These are phyloP conservation scores for Tuta absoluta DNA, from an alignment of 2,888 invertebrate genomes.

Conservation along the genomic window DNA sequence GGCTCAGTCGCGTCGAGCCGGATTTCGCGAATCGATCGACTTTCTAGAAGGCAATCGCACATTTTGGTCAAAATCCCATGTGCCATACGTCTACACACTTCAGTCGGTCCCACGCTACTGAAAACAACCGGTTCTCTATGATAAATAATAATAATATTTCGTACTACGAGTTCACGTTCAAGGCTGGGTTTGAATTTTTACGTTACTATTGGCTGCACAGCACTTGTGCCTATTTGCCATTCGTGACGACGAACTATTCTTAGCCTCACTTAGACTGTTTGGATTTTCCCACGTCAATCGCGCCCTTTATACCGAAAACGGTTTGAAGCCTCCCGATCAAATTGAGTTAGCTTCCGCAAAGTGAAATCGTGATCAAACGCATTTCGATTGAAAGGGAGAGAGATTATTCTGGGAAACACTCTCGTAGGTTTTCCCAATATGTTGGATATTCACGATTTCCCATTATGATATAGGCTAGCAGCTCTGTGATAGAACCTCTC, in stretches of 20 bases:
- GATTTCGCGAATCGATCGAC: conserved; percentile 53
- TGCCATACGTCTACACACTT: conserved; percentile 67
- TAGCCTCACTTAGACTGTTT: conserved; percentile 1
- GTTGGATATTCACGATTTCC: conserved; percentile 1
- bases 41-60: conserved; percentile 46
- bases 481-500: too few relatives aligned
- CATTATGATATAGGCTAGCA: not conserved
- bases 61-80: conserved; percentile 56
- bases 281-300: conserved; percentile 14
- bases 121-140: conserved; percentile 62
- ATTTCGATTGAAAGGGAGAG: not conserved
- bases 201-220: conserved; percentile 12
- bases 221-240: conserved; percentile 3
- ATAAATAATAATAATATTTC: conserved; percentile 47
- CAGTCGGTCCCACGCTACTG: conserved; percentile 66
- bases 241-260: conserved; percentile 13
- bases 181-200: conserved; percentile 42
- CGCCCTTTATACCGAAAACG: conserved; percentile 13
- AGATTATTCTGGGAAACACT: conserved; percentile 5
- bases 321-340: not conserved
- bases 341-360: conserved; percentile 16
- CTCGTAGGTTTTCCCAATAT: not conserved
- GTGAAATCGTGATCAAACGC: conserved; percentile 19
- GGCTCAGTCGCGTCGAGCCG: conserved; percentile 41
- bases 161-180: conserved; percentile 53